A percentile compares a stretch with the other conserved stretches of the same genome.
Evolutionary conservation across 2,113 vertebrate species (phyloP).

Genomic region (Etheostoma spectabile): DNA sequence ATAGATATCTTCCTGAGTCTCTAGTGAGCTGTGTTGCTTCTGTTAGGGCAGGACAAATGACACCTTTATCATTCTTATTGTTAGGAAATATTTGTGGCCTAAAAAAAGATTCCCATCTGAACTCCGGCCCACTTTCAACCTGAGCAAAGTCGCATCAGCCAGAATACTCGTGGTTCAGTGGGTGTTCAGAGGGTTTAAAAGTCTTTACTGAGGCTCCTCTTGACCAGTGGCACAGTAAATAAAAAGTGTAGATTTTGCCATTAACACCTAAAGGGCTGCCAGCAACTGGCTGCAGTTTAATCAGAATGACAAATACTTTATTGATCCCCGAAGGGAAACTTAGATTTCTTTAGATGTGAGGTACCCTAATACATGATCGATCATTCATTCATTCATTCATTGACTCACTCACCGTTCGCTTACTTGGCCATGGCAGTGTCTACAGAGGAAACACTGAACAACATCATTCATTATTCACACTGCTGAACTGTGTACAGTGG

Average conservation of each 20-base stretch:
- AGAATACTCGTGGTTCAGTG: no score
- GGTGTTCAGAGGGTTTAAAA: no score
- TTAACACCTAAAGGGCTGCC: not conserved
- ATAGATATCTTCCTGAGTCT: no score
- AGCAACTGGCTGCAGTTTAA: not conserved
- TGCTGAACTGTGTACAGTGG: not conserved
- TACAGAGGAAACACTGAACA: not conserved
- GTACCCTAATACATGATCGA: not conserved
- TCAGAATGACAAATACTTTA: no score
- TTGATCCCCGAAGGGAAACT: no score
- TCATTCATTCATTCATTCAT: not conserved
- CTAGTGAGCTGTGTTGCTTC: no score
- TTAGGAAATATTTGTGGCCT: no score
- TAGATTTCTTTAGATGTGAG: not conserved
- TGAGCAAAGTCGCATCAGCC: no score
- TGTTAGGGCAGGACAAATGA: no score
- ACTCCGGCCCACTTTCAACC: no score
- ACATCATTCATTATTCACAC: conserved; percentile 10
- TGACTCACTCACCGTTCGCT: not conserved
- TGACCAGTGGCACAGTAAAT: not conserved
- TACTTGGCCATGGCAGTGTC: not conserved
- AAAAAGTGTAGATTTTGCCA: not conserved
- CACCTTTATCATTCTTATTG: no score
- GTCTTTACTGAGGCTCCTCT: not conserved
- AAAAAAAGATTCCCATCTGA: no score